These are phyloP conservation scores for Sebastes goodei DNA, from an alignment of 2,797 vertebrate species.

Conservation along the genomic window DNA sequence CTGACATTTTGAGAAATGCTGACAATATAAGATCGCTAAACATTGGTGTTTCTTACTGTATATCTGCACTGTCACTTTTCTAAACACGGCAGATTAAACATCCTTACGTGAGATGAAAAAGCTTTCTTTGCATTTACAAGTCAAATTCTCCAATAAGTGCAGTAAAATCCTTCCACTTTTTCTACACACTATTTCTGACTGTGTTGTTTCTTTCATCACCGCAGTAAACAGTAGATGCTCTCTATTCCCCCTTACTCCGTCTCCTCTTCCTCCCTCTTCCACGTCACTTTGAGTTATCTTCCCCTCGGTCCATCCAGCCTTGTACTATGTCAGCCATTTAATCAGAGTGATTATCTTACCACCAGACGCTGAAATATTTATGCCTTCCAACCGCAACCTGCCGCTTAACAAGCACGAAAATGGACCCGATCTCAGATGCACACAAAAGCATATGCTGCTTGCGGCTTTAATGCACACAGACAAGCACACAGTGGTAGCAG, in stretches of 20 bases:
- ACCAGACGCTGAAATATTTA: constrained; percentile 69
- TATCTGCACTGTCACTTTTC: not conserved
- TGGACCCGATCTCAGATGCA: constrained; percentile 22
- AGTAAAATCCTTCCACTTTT: constrained; percentile 1
- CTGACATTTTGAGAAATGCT: not conserved
- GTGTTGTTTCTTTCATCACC: not conserved
- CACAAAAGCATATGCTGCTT: not conserved
- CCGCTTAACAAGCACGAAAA: constrained; percentile 51
- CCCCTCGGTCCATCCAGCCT: constrained; percentile 3
- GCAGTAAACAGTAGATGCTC: not conserved
- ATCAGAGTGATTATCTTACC: constrained; percentile 64
- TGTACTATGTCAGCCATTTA: constrained; percentile 49
- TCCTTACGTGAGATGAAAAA: not conserved
- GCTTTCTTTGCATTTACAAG: not conserved
- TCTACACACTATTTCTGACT: not conserved
- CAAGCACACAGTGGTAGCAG: not conserved
- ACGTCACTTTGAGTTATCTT: constrained; percentile 23
- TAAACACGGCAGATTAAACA: not conserved
- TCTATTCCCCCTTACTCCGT: not conserved
- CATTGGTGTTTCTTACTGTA: not conserved
- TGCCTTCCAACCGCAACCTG: constrained; percentile 62
- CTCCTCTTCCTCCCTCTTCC: not conserved
- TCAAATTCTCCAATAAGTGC: not conserved
- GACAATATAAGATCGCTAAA: not conserved
- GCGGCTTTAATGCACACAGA: constrained; percentile 7